Evolutionary conservation across 2,797 vertebrate species (phyloP).

Genomic region (Lateolabrax maculatus): DNA sequence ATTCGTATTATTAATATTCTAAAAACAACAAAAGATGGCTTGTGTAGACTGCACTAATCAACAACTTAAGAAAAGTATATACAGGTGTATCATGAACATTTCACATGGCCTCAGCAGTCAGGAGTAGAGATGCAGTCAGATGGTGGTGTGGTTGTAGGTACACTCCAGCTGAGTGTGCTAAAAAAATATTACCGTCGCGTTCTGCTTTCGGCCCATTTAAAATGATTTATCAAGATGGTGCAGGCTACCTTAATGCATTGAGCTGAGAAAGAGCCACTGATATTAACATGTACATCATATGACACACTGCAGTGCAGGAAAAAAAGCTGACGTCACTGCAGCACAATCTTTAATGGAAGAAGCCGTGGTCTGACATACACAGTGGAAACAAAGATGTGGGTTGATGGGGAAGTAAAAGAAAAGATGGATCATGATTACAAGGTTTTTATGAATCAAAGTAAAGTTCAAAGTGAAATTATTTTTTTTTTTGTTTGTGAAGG

Average conservation of each 20-base stretch:
- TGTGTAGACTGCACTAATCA: neutral
- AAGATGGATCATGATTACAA: neutral
- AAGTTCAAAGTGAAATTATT: neutral
- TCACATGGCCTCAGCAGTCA: neutral
- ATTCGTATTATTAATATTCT: neutral
- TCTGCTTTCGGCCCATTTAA: slow-evolving; percentile 31
- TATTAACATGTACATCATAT: slow-evolving; percentile 65
- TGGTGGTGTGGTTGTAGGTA: neutral
- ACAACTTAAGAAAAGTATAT: slow-evolving; percentile 8
- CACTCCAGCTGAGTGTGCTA: slow-evolving; percentile 18
- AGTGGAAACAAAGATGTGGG: slow-evolving; percentile 30
- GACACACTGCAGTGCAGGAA: slow-evolving; percentile 73
- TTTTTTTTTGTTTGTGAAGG: neutral
- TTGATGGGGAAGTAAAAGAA: neutral
- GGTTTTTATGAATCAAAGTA: slow-evolving; percentile 1
- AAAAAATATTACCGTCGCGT: slow-evolving; percentile 13
- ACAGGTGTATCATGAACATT: neutral
- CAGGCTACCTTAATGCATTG: slow-evolving; percentile 19
- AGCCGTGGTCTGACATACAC: slow-evolving; percentile 33
- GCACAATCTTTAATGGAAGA: slow-evolving; percentile 69
- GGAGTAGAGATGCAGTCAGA: slow-evolving; percentile 1
- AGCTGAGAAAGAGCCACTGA: slow-evolving; percentile 24
- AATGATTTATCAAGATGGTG: slow-evolving; percentile 43
- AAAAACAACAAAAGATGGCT: neutral
- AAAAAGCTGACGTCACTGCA: slow-evolving; percentile 80